Evolutionary conservation across 2,797 vertebrate species (phyloP).

Genomic region (Dallia pectoralis): DNA sequence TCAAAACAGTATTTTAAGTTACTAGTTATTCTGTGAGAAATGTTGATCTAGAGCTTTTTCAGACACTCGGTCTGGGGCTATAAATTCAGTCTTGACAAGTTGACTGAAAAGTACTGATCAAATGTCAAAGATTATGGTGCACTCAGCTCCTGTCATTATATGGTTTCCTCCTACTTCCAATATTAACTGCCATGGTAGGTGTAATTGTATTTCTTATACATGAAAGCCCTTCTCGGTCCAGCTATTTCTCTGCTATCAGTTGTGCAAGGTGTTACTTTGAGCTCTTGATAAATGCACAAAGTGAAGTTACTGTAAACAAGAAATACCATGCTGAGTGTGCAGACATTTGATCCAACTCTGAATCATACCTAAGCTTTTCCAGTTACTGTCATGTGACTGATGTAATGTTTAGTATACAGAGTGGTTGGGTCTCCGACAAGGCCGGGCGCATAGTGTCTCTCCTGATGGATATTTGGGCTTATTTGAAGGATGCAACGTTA

Average conservation of each 20-base stretch:
- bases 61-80: neutral
- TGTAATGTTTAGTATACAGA: no score
- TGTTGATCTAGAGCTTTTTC: neutral
- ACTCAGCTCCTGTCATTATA: constrained; percentile 13
- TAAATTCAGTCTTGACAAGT: neutral
- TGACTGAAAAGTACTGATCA: neutral
- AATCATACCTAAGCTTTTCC: no score
- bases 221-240: constrained; percentile 61
- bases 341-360: no score
- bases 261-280: constrained; percentile 48
- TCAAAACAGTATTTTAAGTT: neutral
- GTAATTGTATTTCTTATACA: constrained; percentile 58
- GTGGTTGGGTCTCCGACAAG: no score
- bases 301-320: no score
- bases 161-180: constrained; percentile 41
- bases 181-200: constrained; percentile 49
- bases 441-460: no score
- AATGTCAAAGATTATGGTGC: constrained; percentile 25
- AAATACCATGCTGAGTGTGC: no score
- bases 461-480: no score
- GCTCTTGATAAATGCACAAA: no score
- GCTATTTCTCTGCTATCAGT: no score
- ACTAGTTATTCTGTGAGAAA: neutral
- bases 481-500: no score
- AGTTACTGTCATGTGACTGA: no score